phyloP scores from a whole-genome alignment of 2,888 invertebrate genomes.

The Rotaria macrura region DNA sequence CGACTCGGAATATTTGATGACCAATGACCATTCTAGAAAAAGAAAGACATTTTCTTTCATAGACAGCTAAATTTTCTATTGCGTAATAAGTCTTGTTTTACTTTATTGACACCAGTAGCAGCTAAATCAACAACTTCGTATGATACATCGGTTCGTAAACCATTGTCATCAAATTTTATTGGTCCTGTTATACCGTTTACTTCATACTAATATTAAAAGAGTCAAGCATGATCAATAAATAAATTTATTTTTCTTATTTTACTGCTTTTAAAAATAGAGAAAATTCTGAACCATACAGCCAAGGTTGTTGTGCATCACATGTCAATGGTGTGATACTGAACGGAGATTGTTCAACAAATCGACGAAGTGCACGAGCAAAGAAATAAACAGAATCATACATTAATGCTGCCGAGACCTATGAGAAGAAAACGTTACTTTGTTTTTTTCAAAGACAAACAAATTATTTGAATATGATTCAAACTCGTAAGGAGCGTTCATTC shows the following conservation, averaged over 20 bases:
- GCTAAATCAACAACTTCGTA: background rate
- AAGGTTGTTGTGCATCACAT: background rate
- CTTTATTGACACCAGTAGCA: background rate
- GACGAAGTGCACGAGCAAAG: constrained; percentile 80
- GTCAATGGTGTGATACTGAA: background rate
- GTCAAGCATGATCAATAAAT: too few relatives aligned
- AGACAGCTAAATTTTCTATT: too few relatives aligned
- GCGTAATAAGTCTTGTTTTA: background rate
- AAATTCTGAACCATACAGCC: background rate
- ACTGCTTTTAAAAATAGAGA: background rate
- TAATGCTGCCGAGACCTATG: constrained; percentile 79
- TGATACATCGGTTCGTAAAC: background rate
- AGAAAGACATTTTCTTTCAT: background rate
- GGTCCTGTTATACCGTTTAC: background rate
- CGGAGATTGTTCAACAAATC: constrained; percentile 55
- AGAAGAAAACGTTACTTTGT: background rate
- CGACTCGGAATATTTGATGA: background rate
- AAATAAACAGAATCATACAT: constrained; percentile 91
- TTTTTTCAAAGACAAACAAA: background rate
- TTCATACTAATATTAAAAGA: background rate
- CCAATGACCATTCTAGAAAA: background rate
- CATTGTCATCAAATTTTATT: constrained; percentile 17
- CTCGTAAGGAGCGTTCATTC: background rate
- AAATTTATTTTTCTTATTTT: background rate
- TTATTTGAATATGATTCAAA: background rate